Conservation (phyloP, 2,797 vertebrate genomes). For the Cryptoprocta ferox region DNA sequence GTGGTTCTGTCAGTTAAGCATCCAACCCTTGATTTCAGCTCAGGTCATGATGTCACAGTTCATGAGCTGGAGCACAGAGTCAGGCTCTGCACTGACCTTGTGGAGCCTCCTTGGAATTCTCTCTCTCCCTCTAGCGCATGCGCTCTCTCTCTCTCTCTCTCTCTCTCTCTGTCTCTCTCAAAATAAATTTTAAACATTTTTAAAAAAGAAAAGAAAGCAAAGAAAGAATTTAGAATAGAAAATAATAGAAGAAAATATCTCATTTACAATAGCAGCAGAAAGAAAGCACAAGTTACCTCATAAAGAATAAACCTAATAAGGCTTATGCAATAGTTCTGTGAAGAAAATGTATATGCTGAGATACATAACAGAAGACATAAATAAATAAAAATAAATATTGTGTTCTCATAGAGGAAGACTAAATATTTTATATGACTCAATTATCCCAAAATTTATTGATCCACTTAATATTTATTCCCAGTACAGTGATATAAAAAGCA, state of each 20-base stretch:
- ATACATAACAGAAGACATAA: neutral
- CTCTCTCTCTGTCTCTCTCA: too few relatives aligned
- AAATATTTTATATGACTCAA: neutral
- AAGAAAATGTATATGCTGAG: neutral
- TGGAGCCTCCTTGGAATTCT: too few relatives aligned
- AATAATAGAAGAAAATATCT: neutral
- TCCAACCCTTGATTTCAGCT: too few relatives aligned
- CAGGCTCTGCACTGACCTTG: too few relatives aligned
- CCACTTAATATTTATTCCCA: neutral
- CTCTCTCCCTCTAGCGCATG: too few relatives aligned
- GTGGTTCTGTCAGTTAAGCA: too few relatives aligned
- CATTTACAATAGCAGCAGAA: neutral
- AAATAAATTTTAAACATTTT: too few relatives aligned
- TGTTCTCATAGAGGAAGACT: neutral
- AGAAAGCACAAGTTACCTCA: neutral
- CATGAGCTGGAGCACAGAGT: too few relatives aligned
- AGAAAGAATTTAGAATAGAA: neutral
- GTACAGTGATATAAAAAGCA: neutral
- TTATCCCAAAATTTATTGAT: neutral
- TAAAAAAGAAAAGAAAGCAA: neutral
- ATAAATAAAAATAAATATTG: neutral
- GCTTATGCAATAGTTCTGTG: neutral
- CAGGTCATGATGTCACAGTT: too few relatives aligned
- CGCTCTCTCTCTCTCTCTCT: too few relatives aligned
- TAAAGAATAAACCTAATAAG: neutral